phyloP scores from a whole-genome alignment of 2,113 vertebrate species.

The Thalassoma bifasciatum region DNA sequence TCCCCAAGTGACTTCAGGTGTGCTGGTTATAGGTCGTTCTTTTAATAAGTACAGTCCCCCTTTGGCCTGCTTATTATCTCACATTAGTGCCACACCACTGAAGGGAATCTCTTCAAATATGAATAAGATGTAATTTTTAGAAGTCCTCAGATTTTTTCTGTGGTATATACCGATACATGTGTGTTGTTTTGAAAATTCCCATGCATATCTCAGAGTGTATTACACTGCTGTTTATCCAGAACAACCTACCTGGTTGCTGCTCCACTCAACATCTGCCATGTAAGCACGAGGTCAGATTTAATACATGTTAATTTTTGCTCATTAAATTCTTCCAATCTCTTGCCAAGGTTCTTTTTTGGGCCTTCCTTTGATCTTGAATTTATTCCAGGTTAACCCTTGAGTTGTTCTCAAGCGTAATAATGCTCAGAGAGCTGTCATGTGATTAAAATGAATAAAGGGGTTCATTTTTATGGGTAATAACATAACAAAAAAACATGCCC shows the following conservation, averaged over 20 bases:
- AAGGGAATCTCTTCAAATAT: not conserved
- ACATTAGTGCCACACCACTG: not conserved
- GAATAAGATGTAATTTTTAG: not conserved
- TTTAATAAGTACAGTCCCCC: conserved; percentile 18
- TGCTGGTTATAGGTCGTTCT: conserved; percentile 26
- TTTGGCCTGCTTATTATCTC: not conserved
- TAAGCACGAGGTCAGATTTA: conserved; percentile 82
- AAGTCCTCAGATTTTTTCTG: too few species aligned
- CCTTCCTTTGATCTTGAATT: conserved; percentile 83
- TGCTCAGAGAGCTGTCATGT: conserved; percentile 19
- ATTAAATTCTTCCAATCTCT: conserved; percentile 82
- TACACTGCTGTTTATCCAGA: conserved; percentile 39
- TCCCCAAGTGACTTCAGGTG: conserved; percentile 60
- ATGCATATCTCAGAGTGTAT: conserved; percentile 19
- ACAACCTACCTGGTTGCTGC: conserved; percentile 49
- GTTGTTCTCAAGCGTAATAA: conserved; percentile 61
- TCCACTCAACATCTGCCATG: conserved; percentile 81
- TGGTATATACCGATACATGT: not conserved
- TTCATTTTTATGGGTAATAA: not conserved
- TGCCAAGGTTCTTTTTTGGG: conserved; percentile 78
- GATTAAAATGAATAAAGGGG: not conserved
- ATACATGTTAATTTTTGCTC: conserved; percentile 87
- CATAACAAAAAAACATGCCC: not conserved
- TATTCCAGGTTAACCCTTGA: conserved; percentile 82
- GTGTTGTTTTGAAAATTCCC: not conserved